Evolutionary conservation across 2,888 invertebrate species (phyloP), one percentile per base, ranked within the genome.

Genomic region (Cantharis rufa): DNA sequence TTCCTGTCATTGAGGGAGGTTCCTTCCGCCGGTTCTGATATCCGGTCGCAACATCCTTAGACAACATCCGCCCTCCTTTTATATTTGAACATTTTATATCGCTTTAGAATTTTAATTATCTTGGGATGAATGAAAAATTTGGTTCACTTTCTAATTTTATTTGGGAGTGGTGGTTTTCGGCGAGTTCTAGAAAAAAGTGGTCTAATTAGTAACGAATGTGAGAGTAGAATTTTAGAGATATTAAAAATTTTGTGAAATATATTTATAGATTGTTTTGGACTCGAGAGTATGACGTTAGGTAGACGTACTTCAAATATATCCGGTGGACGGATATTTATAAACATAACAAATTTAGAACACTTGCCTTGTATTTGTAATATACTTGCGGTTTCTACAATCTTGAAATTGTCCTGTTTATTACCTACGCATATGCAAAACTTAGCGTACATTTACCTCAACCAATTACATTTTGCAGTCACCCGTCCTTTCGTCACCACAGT

Each of bases 291-390:
- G 86, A 86, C 85, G 86, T 85, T 85, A 83, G 85, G 84, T 83
- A 85, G 84, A 86, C 86, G 85, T 84, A 85, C 85, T 84, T 85
- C 84, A 85, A 85, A 86, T 86, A 86, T 86, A 86, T 86, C 86
- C 86, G 86, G 85, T 85, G 83, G 84, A 83, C 82, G 82, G 81
- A 83, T 86, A 86, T 86, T 86, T 86, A 86, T 86, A 86, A 83
- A 83, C 82, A 81, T 82, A 79, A 84, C 84, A 84, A 83, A 85
- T 86, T 86, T 86, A 86, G 86, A 86, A 85, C 85, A 84, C 84
- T 84, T 82, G 84, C 83, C 83, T 83, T 84, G 84, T 83, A 84
- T 84, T 82, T 78, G 79, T 76, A 76, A 78, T 80, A 81, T 73
- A 81, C 79, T 81, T 79, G 78, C 74, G 79, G 78, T 80, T 81